Base-by-base conservation (phyloP, 2,797 vertebrate species). In the Anguilla anguilla region DNA sequence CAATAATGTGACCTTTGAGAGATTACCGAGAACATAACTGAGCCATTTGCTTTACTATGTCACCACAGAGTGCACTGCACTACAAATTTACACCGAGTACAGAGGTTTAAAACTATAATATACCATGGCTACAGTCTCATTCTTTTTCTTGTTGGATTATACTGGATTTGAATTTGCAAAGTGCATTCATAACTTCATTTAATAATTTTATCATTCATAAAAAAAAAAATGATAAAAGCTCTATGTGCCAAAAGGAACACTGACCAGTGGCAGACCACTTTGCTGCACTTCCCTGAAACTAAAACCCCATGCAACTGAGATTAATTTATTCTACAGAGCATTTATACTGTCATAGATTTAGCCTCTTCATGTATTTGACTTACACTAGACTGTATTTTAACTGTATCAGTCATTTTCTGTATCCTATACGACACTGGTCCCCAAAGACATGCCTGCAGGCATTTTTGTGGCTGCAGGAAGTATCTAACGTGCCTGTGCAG, bases 1-100 rank as follows among this genome's bases (percentile, higher is more conserved):
- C 49, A 51, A 83, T 61, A 88, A 86, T 82, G 43, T 61, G 51
- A 88, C 31, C 55, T 13, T n/a, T 51, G 87, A 46, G 31, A 85
- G 87, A 67, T 61, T 64, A 6, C 59, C 19, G 19, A 51, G n/a
- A 64, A 85, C 87, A 61, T 25, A 74, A 57, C 39, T 53, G 43
- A 35, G 11, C 28, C 43, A 77, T 77, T 72, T 55, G n/a, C 43
- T 74, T 86, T 28, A 11, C 22, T 28, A 1, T 25, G 64, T 46
- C 59, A 64, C 28, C 85, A 39, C 51, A 17, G 55, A 59, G 31
- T 55, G 83, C n/a, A 59, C 28, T 19, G 49, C 28, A 31, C 53
- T 13, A 57, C 74, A 79, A 17, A 57, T n/a, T 57, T 59, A 35
- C 83, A 57, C 9, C 57, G 11, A 9, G n/a, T 19, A 84, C 51